phyloP scores from a whole-genome alignment of 37 sponge, comb jelly and placozoan species.

The Axinella damicornis region DNA sequence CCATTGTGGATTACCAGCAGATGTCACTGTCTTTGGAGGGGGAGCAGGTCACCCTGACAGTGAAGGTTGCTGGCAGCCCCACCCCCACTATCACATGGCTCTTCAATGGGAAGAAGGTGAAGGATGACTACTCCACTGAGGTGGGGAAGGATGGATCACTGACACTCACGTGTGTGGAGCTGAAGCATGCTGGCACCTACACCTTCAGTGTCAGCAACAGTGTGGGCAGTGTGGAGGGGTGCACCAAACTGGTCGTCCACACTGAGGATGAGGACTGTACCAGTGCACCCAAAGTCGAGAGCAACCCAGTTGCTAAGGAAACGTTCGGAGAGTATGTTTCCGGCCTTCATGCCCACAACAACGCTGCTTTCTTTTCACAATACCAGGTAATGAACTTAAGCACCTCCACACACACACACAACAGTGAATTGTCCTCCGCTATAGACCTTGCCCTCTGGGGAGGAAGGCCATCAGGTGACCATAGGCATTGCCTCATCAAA shows the following conservation, averaged over 20 bases:
- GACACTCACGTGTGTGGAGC: background rate
- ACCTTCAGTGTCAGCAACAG: constrained; percentile 43
- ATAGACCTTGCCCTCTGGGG: constrained; percentile 30
- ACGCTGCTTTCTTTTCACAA: constrained; percentile 18
- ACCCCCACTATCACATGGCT: constrained; percentile 39
- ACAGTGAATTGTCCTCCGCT: background rate
- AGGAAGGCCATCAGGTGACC: background rate
- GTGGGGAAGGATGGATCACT: constrained; percentile 10
- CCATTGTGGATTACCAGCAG: constrained; percentile 7
- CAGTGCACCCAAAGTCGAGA: background rate
- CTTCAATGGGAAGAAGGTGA: constrained; percentile 20
- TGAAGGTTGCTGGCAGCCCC: constrained; percentile 31
- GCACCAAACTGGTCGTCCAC: constrained; percentile 22
- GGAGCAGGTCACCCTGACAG: constrained; percentile 21
- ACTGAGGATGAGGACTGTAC: constrained; percentile 2
- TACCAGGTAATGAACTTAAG: constrained; percentile 16
- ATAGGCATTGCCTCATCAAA: constrained; percentile 6
- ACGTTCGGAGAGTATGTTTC: constrained; percentile 41
- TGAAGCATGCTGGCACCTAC: constrained; percentile 31
- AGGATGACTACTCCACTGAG: constrained; percentile 9
- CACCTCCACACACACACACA: background rate
- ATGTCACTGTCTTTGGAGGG: constrained; percentile 7
- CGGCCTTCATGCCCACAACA: constrained; percentile 5
- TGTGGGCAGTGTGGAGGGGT: constrained; percentile 39
- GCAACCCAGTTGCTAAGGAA: constrained; percentile 2